Base-by-base conservation (phyloP, 2,888 invertebrate genomes). In the Aleiodes testaceus region DNA sequence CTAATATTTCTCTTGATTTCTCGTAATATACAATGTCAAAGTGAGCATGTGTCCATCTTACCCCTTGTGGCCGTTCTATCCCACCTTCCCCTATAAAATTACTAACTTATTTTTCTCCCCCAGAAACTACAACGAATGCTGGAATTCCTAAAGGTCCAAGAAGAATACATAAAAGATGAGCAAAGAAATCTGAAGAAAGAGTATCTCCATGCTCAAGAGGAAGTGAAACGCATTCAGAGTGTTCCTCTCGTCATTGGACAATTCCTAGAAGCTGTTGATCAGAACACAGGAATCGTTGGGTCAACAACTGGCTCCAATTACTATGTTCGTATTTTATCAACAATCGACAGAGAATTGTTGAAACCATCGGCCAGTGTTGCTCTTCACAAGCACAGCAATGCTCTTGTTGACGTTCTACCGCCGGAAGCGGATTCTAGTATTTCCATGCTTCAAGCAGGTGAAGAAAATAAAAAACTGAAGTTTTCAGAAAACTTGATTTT, bases 221-320 rank as follows among this genome's bases (percentile, higher is more conserved):
- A 97, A 89, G 99, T 99, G 0, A 99, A 99, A 87, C 92, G 99
- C 52, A 99, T 99, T 83, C 99, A 99, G 86, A 98, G 98, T 74
- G 99, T 99, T 20, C 99, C 99, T 1, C 90, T 99, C 67, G 99
- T 99, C 0, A 99, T 99, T 86, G 99, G 99, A 1, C 99, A 99
- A 88, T 99, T 99, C 88, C 90, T 99, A 78, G 99, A 99, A 89
- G 99, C 99, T 73, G 98, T 99, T 45, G 99, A 99, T 88, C 99
- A 98, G 87, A 98, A 99, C 85, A 98, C 98, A 77, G 99, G 99
- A 74, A 99, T 99, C 88, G 99, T 99, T 74, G 98, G 99, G 61
- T 98, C 98, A 61, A 99, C 99, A 18, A 99, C 99, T 45, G 98
- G 99, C 36, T 99, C 99, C 0, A 99, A 99, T 89, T 99, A 99